Evolutionary conservation across 2,888 invertebrate species (phyloP).

Genomic region (Epinotia nisella): DNA sequence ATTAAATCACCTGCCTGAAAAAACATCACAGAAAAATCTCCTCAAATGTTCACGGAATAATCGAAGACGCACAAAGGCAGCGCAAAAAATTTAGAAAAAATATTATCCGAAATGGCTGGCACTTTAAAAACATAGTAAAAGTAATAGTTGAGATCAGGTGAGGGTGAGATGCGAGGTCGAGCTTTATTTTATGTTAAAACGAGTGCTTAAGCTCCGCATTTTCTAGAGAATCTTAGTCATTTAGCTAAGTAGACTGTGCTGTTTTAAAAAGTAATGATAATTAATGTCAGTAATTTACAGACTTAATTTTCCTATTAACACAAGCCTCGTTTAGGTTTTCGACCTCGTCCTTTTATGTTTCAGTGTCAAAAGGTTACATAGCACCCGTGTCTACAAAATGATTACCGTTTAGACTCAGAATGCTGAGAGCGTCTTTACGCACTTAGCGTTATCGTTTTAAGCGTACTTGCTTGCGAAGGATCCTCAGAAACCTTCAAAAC

Average conservation of each 20-base stretch:
- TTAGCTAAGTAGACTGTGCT: not conserved
- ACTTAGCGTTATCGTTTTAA: no score
- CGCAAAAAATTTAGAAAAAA: not conserved
- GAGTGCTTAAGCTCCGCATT: not conserved
- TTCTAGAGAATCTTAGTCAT: not conserved
- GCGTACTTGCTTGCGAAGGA: no score
- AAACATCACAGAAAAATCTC: not conserved
- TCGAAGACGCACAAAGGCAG: not conserved
- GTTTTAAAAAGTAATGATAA: not conserved
- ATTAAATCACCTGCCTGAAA: not conserved
- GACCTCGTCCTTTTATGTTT: not conserved
- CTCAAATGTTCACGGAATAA: not conserved
- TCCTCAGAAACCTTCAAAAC: no score
- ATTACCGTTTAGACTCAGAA: no score
- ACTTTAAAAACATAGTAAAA: slow-evolving; percentile 1
- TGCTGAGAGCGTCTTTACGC: no score
- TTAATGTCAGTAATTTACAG: not conserved
- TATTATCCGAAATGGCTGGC: not conserved
- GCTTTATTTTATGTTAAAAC: slow-evolving; percentile 7
- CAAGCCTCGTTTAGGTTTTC: not conserved
- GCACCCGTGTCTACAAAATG: not conserved
- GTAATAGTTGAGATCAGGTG: slow-evolving; percentile 9
- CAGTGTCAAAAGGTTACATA: not conserved
- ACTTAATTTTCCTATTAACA: not conserved
- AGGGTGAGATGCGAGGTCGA: not conserved